Evolutionary conservation across 2,888 invertebrate genomes (phyloP).

Genomic region (Drosophila tripunctata): DNA sequence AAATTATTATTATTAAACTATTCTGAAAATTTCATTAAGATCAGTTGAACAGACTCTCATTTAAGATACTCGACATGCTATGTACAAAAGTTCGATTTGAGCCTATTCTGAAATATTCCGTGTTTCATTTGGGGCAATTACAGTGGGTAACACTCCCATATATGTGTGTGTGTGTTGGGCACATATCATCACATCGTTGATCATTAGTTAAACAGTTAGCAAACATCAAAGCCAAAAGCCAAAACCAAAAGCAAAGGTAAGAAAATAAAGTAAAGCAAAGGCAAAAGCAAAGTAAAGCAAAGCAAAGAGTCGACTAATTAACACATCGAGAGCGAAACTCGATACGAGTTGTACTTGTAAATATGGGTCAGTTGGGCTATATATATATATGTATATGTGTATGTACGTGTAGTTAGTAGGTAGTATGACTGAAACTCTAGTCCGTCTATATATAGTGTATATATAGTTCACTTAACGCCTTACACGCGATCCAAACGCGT

Average conservation of each 20-base stretch:
- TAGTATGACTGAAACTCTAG: neutral
- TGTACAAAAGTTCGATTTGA: neutral
- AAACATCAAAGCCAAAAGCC: slow-evolving; percentile 18
- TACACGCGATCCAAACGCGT: neutral
- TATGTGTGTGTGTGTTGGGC: neutral
- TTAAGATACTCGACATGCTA: neutral
- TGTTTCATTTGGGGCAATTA: neutral
- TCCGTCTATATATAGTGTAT: neutral
- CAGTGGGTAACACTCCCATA: slow-evolving; percentile 16
- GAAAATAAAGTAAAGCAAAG: too few species aligned
- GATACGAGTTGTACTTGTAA: slow-evolving; percentile 21
- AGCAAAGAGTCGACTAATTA: slow-evolving; percentile 68
- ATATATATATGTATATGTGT: too few species aligned
- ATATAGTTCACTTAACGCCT: slow-evolving; percentile 49
- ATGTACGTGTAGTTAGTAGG: slow-evolving; percentile 1
- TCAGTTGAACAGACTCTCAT: too few species aligned
- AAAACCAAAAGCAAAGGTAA: neutral
- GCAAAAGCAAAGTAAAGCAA: slow-evolving; percentile 29
- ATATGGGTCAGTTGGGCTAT: slow-evolving; percentile 52
- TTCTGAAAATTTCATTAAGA: neutral
- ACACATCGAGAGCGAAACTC: slow-evolving; percentile 58
- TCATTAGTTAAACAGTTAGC: slow-evolving; percentile 51
- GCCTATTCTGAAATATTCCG: neutral
- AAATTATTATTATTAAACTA: too few species aligned
- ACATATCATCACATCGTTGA: slow-evolving; percentile 20